Percentiles rank a stretch among this genome's conserved stretches.
phyloP scores from a whole-genome alignment of 2,888 invertebrate genomes.

The Melangyna quadrimaculata region DNA sequence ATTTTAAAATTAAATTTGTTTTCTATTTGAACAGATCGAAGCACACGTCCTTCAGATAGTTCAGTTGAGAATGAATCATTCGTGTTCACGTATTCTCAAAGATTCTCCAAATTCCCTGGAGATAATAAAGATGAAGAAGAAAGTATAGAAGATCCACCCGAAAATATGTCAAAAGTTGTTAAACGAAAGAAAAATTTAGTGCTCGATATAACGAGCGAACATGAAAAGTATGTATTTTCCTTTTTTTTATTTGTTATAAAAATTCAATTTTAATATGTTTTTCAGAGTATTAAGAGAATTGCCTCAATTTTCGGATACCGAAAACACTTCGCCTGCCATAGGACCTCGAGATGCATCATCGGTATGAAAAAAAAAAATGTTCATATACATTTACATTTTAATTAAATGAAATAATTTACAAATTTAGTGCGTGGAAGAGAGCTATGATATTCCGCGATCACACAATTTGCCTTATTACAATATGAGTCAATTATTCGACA shows the following conservation, averaged over 20 bases:
- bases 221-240: constrained; percentile 77
- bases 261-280: neutral
- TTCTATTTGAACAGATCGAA: constrained; percentile 76
- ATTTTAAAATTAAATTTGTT: neutral
- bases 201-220: constrained; percentile 79
- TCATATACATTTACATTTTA: neutral
- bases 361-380: constrained; percentile 62
- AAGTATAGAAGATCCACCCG: constrained; percentile 61
- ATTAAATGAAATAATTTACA: neutral
- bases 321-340: constrained; percentile 81
- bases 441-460: constrained; percentile 88
- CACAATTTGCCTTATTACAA: constrained; percentile 83
- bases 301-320: constrained; percentile 80
- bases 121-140: constrained; percentile 73
- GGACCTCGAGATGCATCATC: constrained; percentile 79
- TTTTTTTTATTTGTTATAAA: neutral
- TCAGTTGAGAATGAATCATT: constrained; percentile 83
- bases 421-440: constrained; percentile 81
- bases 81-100: constrained; percentile 83
- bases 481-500: constrained; percentile 77
- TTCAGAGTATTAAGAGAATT: constrained; percentile 77
- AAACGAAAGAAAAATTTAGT: constrained; percentile 83
- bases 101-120: constrained; percentile 83
- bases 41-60: constrained; percentile 83
- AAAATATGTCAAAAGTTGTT: constrained; percentile 81